These are phyloP conservation scores for Scaptomyza hsui DNA, from an alignment of 1,140 invertebrate species.

Conservation along the genomic window DNA sequence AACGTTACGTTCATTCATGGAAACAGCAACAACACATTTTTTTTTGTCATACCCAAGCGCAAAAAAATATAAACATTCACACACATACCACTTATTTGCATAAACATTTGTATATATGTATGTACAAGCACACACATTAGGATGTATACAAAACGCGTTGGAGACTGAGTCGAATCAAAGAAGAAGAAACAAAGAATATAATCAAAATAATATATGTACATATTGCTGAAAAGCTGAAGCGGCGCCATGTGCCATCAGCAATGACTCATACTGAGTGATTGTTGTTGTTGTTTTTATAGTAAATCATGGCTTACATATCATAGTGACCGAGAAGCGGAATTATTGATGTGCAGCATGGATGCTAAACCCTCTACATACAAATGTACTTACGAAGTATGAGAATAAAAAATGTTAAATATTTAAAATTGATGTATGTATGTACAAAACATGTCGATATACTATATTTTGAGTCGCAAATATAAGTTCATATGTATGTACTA, in stretches of 20 bases:
- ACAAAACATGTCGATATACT: not conserved
- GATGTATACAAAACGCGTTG: conserved; percentile 6
- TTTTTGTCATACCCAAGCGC: conserved; percentile 45
- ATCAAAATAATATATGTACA: conserved; percentile 18
- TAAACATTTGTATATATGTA: not conserved
- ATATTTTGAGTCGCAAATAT: not conserved
- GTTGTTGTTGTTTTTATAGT: conserved; percentile 6
- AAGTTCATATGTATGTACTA: conserved; percentile 1
- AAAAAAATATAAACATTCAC: conserved; percentile 23
- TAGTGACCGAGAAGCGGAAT: conserved; percentile 13
- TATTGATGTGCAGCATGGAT: conserved; percentile 53
- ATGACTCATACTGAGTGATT: conserved; percentile 11
- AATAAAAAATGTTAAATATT: not conserved
- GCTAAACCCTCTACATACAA: not conserved
- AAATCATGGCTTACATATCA: conserved; percentile 19
- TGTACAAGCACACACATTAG: not conserved
- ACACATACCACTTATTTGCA: not conserved
- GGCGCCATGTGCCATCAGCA: conserved; percentile 23
- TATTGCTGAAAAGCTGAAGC: conserved; percentile 22
- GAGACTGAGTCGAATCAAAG: conserved; percentile 1
- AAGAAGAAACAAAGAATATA: conserved; percentile 3
- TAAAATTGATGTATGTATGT: not conserved
- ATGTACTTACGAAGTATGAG: conserved; percentile 10
- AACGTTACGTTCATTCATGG: conserved; percentile 79
- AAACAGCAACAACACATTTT: conserved; percentile 64